These are phyloP conservation scores for Dasyornis broadbenti DNA, from an alignment of 2,113 vertebrate genomes.

Conservation along the genomic window DNA sequence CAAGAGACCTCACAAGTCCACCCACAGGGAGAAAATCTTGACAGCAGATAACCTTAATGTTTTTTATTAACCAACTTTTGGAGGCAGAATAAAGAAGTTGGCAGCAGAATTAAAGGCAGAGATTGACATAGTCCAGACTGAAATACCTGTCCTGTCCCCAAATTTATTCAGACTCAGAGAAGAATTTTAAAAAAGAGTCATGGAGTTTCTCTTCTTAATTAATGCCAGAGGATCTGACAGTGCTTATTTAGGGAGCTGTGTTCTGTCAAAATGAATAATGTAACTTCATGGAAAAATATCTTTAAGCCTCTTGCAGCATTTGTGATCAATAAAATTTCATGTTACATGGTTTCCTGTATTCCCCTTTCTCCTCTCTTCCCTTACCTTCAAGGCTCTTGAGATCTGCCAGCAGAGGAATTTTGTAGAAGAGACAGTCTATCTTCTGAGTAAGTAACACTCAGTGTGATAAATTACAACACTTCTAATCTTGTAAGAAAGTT, in stretches of 20 bases:
- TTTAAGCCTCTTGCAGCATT: background rate
- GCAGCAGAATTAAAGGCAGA: background rate
- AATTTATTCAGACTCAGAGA: background rate
- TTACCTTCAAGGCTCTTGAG: constrained; percentile 86
- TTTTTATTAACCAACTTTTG: background rate
- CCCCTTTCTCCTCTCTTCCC: background rate
- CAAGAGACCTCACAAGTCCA: background rate
- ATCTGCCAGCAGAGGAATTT: constrained; percentile 98
- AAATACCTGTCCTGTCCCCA: background rate
- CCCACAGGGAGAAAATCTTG: background rate
- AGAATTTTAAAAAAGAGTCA: background rate
- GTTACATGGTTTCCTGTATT: background rate
- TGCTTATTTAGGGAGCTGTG: background rate
- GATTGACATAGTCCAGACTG: background rate
- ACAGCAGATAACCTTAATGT: background rate
- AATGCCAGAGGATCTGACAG: background rate
- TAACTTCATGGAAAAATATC: background rate
- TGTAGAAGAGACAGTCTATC: constrained; percentile 95
- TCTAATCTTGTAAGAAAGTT: background rate
- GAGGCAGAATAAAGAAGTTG: background rate
- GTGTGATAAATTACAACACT: background rate
- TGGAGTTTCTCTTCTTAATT: background rate
- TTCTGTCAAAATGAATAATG: background rate
- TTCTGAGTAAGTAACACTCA: constrained; percentile 87
- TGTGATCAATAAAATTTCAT: background rate